phyloP scores from a whole-genome alignment of 2,113 vertebrate genomes.

The Nesogale talazaci region DNA sequence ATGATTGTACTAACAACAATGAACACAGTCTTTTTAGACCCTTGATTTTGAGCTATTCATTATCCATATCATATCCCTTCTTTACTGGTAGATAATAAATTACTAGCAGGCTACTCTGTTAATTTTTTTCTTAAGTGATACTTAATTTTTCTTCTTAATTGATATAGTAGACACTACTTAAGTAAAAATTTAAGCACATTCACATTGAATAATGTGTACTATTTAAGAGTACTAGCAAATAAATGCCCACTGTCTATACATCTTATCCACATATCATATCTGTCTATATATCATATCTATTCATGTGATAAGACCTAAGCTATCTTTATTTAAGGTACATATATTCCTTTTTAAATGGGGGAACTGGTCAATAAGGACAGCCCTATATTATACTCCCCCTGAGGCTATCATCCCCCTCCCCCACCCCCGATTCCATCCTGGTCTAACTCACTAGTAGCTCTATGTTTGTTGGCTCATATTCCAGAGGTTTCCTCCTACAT shows the following conservation, averaged over 20 bases:
- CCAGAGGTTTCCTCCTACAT: not conserved
- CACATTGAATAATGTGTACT: not conserved
- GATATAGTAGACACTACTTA: not conserved
- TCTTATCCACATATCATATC: not conserved
- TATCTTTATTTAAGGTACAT: not conserved
- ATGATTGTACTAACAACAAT: not conserved
- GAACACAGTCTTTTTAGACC: not conserved
- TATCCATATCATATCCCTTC: not conserved
- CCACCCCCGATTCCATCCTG: not conserved
- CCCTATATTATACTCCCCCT: not conserved
- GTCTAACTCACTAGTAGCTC: too few relatives aligned
- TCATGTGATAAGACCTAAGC: not conserved
- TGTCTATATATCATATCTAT: not conserved
- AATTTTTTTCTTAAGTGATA: constrained; percentile 25
- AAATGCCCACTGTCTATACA: not conserved
- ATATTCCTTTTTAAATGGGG: not conserved
- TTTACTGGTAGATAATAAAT: constrained; percentile 40
- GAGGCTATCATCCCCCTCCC: too few relatives aligned
- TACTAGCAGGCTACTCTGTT: not conserved
- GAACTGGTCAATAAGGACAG: not conserved
- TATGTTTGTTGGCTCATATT: not conserved
- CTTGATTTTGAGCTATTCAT: constrained; percentile 19
- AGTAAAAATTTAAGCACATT: not conserved
- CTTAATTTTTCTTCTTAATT: too few relatives aligned
- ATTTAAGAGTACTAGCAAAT: not conserved